phyloP scores from a whole-genome alignment of 2,888 invertebrate genomes.

The Mamestra brassicae region DNA sequence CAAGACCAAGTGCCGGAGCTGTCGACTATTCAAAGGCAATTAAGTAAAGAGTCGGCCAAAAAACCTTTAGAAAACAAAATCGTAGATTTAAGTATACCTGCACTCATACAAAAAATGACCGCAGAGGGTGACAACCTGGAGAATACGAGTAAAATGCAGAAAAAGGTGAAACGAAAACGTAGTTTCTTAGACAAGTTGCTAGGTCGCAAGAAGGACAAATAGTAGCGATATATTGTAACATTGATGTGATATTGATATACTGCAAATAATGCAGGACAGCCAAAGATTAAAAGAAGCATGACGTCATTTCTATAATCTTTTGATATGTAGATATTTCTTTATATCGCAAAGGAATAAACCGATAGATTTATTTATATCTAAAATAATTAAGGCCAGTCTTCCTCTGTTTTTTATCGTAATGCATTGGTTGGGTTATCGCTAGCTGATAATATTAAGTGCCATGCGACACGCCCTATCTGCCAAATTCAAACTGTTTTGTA shows the following conservation, averaged over 20 bases:
- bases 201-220: slow-evolving; percentile 84
- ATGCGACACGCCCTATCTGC: slow-evolving; percentile 88
- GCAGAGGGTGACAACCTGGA: slow-evolving; percentile 82
- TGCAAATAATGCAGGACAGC: slow-evolving; percentile 80
- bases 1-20: slow-evolving; percentile 85
- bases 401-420: slow-evolving; percentile 87
- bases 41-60: slow-evolving; percentile 79
- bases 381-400: slow-evolving; percentile 84
- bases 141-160: slow-evolving; percentile 76
- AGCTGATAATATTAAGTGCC: slow-evolving; percentile 86
- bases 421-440: slow-evolving; percentile 88
- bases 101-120: slow-evolving; percentile 84
- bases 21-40: slow-evolving; percentile 77
- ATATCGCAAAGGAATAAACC: slow-evolving; percentile 69
- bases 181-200: slow-evolving; percentile 88
- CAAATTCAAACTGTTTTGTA: slow-evolving; percentile 75
- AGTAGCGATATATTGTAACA: slow-evolving; percentile 72
- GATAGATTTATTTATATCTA: slow-evolving; percentile 76
- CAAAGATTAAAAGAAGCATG: slow-evolving; percentile 86
- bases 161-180: slow-evolving; percentile 87
- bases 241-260: slow-evolving; percentile 74
- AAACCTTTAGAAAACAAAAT: slow-evolving; percentile 73
- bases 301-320: slow-evolving; percentile 83
- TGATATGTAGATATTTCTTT: slow-evolving; percentile 75
- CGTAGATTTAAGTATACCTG: slow-evolving; percentile 85